Evolutionary conservation across 2,888 invertebrate genomes (phyloP).

Genomic region (Yponomeuta plumbellus): DNA sequence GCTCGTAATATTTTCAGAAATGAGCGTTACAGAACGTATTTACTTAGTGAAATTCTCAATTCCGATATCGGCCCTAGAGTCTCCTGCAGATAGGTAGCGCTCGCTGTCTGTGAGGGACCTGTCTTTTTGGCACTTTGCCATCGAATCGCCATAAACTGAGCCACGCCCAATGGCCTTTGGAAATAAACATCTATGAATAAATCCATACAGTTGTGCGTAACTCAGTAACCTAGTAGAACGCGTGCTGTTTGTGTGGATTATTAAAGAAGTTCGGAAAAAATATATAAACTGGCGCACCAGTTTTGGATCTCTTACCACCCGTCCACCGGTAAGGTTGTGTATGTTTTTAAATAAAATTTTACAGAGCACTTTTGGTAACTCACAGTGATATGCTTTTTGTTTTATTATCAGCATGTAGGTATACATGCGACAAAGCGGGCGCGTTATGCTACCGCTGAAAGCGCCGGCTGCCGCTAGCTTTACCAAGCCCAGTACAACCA

Average conservation of each 20-base stretch:
- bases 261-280: slow-evolving; percentile 11
- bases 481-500: background rate
- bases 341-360: background rate
- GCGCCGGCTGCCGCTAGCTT: background rate
- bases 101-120: slow-evolving; percentile 10
- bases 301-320: slow-evolving; percentile 91
- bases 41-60: too few species aligned
- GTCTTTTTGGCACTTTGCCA: slow-evolving; percentile 51
- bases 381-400: background rate
- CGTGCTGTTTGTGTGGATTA: background rate
- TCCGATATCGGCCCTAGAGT: too few species aligned
- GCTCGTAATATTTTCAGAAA: too few species aligned
- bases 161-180: slow-evolving; percentile 39
- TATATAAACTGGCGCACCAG: slow-evolving; percentile 86
- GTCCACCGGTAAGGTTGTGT: slow-evolving; percentile 78
- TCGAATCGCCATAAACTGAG: slow-evolving; percentile 35
- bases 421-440: background rate
- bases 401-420: background rate
- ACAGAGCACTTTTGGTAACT: background rate
- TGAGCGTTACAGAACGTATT: too few species aligned
- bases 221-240: slow-evolving; percentile 27
- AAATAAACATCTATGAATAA: slow-evolving; percentile 72
- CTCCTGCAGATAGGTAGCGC: background rate
- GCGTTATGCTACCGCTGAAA: background rate
- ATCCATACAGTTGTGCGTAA: slow-evolving; percentile 44